Percentiles rank a stretch among this genome's conserved stretches.
phyloP scores from a whole-genome alignment of 2,888 invertebrate genomes.

The Opisthograptis luteolata region DNA sequence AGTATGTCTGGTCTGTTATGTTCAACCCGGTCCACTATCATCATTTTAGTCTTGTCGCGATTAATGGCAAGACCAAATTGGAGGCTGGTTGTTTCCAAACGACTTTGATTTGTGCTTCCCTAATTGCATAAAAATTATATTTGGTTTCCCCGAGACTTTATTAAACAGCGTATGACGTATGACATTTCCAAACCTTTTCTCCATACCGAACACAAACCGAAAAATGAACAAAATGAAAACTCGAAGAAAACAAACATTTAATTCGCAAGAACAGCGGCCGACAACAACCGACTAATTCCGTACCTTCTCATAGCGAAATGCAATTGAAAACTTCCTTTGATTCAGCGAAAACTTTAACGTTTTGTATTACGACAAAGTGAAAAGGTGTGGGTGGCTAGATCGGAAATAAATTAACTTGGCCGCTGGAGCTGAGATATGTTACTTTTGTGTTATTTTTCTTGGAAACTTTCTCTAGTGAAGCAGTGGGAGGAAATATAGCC shows the following conservation, averaged over 20 bases:
- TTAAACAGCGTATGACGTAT: too few species aligned
- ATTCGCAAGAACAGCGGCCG: slow-evolving; percentile 10
- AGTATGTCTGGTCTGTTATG: too few species aligned
- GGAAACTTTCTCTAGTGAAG: slow-evolving; percentile 39
- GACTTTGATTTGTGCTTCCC: too few species aligned
- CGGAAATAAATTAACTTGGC: slow-evolving; percentile 46
- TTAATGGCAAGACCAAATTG: too few species aligned
- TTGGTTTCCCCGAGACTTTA: too few species aligned
- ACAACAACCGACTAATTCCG: not conserved
- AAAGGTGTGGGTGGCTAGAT: slow-evolving; percentile 20
- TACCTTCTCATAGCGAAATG: not conserved
- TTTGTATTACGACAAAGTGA: slow-evolving; percentile 5
- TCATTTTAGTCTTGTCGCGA: too few species aligned
- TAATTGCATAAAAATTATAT: too few species aligned
- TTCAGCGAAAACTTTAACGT: not conserved
- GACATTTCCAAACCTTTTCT: not conserved
- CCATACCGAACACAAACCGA: slow-evolving; percentile 18
- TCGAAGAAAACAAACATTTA: slow-evolving; percentile 33
- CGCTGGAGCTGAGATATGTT: slow-evolving; percentile 42
- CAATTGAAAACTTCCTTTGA: not conserved
- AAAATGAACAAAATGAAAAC: slow-evolving; percentile 12
- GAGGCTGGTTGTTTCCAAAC: too few species aligned
- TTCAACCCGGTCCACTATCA: too few species aligned
- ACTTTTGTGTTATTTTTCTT: slow-evolving; percentile 53
- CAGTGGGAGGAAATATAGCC: slow-evolving; percentile 1